A percentile compares a stretch with the other conserved stretches of the same genome.
Conservation (phyloP, 1,140 invertebrate genomes). For the Reticulitermes speratus region DNA sequence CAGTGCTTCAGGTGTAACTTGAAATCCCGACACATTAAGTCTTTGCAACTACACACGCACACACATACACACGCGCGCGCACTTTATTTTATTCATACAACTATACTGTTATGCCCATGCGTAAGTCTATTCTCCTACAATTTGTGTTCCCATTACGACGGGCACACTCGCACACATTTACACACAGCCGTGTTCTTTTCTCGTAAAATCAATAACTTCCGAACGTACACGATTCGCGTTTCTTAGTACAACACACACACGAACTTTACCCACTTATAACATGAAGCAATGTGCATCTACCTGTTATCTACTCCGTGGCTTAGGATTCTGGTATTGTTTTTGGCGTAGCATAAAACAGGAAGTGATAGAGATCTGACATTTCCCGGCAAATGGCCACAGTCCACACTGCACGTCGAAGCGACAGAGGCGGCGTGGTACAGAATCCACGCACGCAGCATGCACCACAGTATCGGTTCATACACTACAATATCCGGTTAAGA, state of each 20-base stretch:
- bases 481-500: not conserved
- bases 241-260: not conserved
- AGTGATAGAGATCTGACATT: not conserved
- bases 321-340: not conserved
- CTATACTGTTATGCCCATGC: not conserved
- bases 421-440: not conserved
- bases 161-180: not conserved
- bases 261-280: not conserved
- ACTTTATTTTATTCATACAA: not conserved
- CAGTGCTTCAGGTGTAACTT: not conserved
- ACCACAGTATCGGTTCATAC: not conserved
- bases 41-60: not conserved
- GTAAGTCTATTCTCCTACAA: not conserved
- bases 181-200: slow-evolving; percentile 14
- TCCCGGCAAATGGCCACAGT: not conserved
- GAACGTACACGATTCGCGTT: not conserved
- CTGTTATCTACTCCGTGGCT: not conserved
- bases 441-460: not conserved
- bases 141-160: not conserved
- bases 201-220: slow-evolving; percentile 19
- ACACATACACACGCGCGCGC: not conserved
- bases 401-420: not conserved
- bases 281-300: not conserved
- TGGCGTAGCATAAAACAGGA: not conserved
- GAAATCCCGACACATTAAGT: not conserved